Evolutionary conservation across 2,113 vertebrate species (phyloP), one percentile per base, ranked within the genome.

Genomic region (Bubo bubo): DNA sequence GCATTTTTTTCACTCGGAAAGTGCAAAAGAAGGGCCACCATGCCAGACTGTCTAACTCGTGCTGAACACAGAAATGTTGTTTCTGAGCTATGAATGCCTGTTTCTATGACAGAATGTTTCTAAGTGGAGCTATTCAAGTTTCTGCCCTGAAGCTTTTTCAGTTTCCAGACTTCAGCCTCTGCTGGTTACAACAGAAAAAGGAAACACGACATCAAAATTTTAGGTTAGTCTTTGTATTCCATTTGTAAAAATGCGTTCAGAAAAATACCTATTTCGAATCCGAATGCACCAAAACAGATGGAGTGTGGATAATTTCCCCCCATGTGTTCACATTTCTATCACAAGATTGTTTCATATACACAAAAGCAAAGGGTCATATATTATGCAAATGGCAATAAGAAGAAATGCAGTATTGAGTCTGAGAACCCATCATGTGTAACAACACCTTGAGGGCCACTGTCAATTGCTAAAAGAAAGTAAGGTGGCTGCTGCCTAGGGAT

Each of bases 391-490:
- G 28, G 56, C 23, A 93, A 53, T 66, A 92, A 82, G 83, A 87
- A 95, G 75, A 96, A 91, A 89, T 64, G 80, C 88, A 77, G 70
- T 35, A 87, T 94, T 58, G 89, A 90, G 73, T 74, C 82, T 88
- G 66, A 94, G 66, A 93, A 72, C 47, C 75, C 35, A 91, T 90
- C 86, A 64, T 60, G 81, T 73, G 71, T 66, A 37, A 91, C 92
- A 76, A 53, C 52, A 73, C 66, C 87, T 86, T 62, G 91, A 91
- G 80, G 93, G 93, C 95, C 75, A 90, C 71, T 92, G 94, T 59
- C 96, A 96, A 93, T 91, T 93, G 87, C 88, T 92, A 43, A 86
- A 82, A 96, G 80, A 79, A 95, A 87, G 90, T 95, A 95, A 96
- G 86, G 95, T 91, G 92, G 64, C 70, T 55, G 59, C 62, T 96